Conservation (phyloP, 2,888 invertebrate species). For the Ormyrus rosae region DNA sequence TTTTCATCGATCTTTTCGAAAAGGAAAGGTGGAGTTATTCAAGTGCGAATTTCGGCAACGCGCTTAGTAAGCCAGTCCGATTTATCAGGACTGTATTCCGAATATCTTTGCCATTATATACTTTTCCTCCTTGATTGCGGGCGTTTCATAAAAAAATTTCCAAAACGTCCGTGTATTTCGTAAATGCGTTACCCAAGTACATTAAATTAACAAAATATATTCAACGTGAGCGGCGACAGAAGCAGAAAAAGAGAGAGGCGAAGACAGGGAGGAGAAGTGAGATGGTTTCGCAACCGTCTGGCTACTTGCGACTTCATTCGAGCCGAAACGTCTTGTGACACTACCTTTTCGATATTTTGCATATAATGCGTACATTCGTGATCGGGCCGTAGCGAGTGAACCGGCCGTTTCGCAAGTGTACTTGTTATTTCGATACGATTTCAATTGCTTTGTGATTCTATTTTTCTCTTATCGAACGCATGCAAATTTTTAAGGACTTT, state of each 20-base stretch:
- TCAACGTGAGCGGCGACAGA: constrained; percentile 34
- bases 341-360: constrained; percentile 35
- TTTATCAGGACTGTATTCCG: constrained; percentile 20
- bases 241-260: constrained; percentile 33
- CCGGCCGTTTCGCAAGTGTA: background rate
- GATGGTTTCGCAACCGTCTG: constrained; percentile 40
- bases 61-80: constrained; percentile 35
- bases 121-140: constrained; percentile 21
- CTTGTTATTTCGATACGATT: no score
- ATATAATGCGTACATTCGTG: constrained; percentile 6
- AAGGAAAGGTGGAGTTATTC: background rate
- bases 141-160: constrained; percentile 26
- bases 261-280: constrained; percentile 32
- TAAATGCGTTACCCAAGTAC: constrained; percentile 51
- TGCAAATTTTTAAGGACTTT: no score
- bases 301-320: constrained; percentile 41
- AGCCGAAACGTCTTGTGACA: constrained; percentile 34
- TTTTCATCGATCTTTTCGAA: constrained; percentile 21
- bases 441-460: no score
- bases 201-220: constrained; percentile 50
- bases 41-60: constrained; percentile 25
- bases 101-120: constrained; percentile 11
- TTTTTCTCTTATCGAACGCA: no score
- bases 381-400: background rate
- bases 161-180: constrained; percentile 40